A percentile compares a stretch with the other conserved stretches of the same genome.
phyloP scores from a whole-genome alignment of 2,888 invertebrate genomes.

The Trachelus tabidus region DNA sequence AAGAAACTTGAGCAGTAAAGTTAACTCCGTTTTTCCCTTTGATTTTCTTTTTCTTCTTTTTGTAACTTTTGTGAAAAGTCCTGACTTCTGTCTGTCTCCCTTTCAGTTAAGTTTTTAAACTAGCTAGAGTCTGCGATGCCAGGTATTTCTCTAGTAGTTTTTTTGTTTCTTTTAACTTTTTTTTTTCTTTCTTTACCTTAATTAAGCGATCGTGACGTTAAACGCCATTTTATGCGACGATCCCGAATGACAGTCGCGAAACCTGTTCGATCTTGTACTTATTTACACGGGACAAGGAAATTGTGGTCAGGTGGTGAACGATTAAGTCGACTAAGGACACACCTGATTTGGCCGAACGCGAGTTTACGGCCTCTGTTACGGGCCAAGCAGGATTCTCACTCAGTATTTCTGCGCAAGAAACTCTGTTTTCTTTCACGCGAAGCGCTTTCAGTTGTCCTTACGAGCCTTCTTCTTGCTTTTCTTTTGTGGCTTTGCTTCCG shows the following conservation, averaged over 20 bases:
- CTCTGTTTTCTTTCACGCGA: conserved; percentile 24
- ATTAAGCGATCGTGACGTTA: not conserved
- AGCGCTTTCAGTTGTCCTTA: conserved; percentile 75
- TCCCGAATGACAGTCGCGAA: conserved; percentile 21
- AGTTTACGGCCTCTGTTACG: conserved; percentile 30
- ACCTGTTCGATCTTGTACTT: conserved; percentile 36
- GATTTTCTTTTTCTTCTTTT: not conserved
- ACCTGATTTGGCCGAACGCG: conserved; percentile 40
- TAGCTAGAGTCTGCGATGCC: not conserved
- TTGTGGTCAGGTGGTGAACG: conserved; percentile 42
- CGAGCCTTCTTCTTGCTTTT: conserved; percentile 83
- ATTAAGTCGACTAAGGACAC: conserved; percentile 39
- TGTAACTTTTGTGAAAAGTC: conserved; percentile 19
- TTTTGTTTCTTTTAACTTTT: not conserved
- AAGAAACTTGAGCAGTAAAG: not conserved
- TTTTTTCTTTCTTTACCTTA: not conserved
- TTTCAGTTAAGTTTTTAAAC: not conserved
- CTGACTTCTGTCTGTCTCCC: conserved; percentile 36
- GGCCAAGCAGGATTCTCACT: conserved; percentile 38
- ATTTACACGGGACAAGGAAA: conserved; percentile 45
- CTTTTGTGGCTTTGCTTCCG: conserved; percentile 78
- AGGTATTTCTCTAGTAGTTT: not conserved
- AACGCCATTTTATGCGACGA: not conserved
- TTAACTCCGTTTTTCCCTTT: not conserved
- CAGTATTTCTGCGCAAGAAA: conserved; percentile 28